Percentiles rank a stretch among this genome's conserved stretches.
phyloP scores from a whole-genome alignment of 2,888 invertebrate species.

The Caprella mutica region DNA sequence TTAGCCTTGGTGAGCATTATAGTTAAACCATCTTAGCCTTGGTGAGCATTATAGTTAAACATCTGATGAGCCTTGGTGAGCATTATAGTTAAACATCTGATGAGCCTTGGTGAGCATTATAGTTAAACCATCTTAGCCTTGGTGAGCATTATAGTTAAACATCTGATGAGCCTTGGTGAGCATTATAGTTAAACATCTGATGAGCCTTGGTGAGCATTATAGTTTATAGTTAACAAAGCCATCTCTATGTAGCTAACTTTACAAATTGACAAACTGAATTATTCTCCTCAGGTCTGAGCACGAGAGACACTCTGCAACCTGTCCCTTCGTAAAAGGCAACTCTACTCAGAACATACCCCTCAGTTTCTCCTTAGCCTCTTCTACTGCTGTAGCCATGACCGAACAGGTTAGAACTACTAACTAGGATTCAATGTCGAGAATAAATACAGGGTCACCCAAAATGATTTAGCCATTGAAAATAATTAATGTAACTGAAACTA shows the following conservation, averaged over 20 bases:
- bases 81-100: constrained; percentile 90
- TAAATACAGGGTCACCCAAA: no score
- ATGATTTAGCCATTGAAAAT: no score
- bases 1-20: no score
- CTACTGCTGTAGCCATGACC: no score
- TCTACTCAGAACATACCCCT: constrained; percentile 91
- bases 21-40: no score
- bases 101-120: constrained; percentile 80
- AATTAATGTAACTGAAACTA: no score
- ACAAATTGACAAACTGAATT: not conserved
- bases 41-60: no score
- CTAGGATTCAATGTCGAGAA: no score
- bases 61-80: constrained; percentile 82
- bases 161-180: constrained; percentile 82
- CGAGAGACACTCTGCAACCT: constrained; percentile 82
- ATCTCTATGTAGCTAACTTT: not conserved
- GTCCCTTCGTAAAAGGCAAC: constrained; percentile 87
- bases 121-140: no score
- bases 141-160: no score
- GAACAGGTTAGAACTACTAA: no score
- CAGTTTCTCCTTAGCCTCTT: constrained; percentile 69
- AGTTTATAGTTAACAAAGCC: not conserved
- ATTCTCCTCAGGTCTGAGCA: constrained; percentile 60
- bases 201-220: constrained; percentile 76
- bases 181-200: constrained; percentile 90